Conservation (phyloP, 2,888 invertebrate species). For the Taenaris catops region DNA sequence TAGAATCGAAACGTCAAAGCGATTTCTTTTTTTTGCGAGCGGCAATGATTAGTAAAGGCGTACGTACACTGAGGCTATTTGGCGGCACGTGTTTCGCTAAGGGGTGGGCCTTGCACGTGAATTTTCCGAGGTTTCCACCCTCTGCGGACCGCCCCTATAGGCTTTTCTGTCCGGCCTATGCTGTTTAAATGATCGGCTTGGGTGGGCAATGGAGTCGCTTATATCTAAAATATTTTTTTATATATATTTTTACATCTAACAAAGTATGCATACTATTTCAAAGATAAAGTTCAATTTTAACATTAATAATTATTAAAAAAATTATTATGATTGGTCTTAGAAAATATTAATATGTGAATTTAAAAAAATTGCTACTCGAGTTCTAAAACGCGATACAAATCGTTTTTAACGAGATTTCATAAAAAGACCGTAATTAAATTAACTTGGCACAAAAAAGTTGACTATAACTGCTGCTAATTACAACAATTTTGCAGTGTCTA, state of each 20-base stretch:
- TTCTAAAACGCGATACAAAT: slow-evolving; percentile 2
- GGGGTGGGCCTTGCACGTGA: slow-evolving; percentile 75
- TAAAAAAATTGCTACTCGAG: neutral
- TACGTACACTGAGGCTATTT: slow-evolving; percentile 70
- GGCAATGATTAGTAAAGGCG: slow-evolving; percentile 70
- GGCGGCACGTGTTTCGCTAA: slow-evolving; percentile 65
- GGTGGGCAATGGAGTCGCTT: slow-evolving; percentile 47
- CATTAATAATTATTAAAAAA: no score
- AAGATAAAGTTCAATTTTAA: no score
- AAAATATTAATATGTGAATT: neutral
- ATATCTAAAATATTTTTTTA: slow-evolving; percentile 12
- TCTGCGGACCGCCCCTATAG: slow-evolving; percentile 79
- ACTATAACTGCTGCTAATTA: slow-evolving; percentile 19
- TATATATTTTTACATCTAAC: slow-evolving; percentile 16
- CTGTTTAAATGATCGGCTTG: slow-evolving; percentile 74
- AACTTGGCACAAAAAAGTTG: slow-evolving; percentile 8
- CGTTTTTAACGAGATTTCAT: slow-evolving; percentile 1
- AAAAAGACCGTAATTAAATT: slow-evolving; percentile 10
- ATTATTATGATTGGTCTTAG: slow-evolving; percentile 1
- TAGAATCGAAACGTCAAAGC: slow-evolving; percentile 50
- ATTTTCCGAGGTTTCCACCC: slow-evolving; percentile 80
- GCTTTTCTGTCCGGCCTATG: slow-evolving; percentile 80
- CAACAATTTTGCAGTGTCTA: slow-evolving; percentile 21
- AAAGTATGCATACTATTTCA: no score
- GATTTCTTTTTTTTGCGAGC: slow-evolving; percentile 57